phyloP scores from a whole-genome alignment of 2,888 invertebrate genomes.

The Sinhomidia bicolor region DNA sequence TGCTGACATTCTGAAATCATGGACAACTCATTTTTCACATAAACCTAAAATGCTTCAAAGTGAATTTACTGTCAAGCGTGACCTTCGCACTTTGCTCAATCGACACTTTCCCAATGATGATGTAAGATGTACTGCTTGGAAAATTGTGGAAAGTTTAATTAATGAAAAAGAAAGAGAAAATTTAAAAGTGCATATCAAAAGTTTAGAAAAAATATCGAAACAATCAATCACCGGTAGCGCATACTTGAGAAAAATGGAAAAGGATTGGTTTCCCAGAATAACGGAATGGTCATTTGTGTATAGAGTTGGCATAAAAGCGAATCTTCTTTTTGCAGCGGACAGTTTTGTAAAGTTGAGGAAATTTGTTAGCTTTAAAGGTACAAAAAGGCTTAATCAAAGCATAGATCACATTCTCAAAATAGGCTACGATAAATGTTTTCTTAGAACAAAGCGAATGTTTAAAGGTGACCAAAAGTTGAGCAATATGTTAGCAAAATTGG shows the following conservation, averaged over 20 bases:
- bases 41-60: slow-evolving; percentile 73
- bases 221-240: slow-evolving; percentile 25
- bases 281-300: slow-evolving; percentile 74
- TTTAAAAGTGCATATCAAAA: slow-evolving; percentile 23
- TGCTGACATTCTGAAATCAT: slow-evolving; percentile 63
- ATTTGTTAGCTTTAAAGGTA: slow-evolving; percentile 79
- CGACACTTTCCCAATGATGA: slow-evolving; percentile 70
- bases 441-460: slow-evolving; percentile 76
- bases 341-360: slow-evolving; percentile 76
- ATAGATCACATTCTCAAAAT: slow-evolving; percentile 79
- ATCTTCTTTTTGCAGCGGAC: slow-evolving; percentile 74
- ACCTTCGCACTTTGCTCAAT: slow-evolving; percentile 71
- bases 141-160: slow-evolving; percentile 49
- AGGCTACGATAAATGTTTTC: slow-evolving; percentile 79
- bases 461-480: slow-evolving; percentile 78
- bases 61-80: slow-evolving; percentile 72
- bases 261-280: slow-evolving; percentile 71
- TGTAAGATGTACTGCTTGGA: slow-evolving; percentile 42
- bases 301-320: slow-evolving; percentile 61
- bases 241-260: slow-evolving; percentile 71
- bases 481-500: slow-evolving; percentile 69
- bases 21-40: slow-evolving; percentile 70
- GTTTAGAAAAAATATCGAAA: slow-evolving; percentile 53
- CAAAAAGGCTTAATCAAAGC: slow-evolving; percentile 69
- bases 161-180: neutral